phyloP scores from a whole-genome alignment of 2,888 invertebrate genomes.

The Candidula unifasciata region DNA sequence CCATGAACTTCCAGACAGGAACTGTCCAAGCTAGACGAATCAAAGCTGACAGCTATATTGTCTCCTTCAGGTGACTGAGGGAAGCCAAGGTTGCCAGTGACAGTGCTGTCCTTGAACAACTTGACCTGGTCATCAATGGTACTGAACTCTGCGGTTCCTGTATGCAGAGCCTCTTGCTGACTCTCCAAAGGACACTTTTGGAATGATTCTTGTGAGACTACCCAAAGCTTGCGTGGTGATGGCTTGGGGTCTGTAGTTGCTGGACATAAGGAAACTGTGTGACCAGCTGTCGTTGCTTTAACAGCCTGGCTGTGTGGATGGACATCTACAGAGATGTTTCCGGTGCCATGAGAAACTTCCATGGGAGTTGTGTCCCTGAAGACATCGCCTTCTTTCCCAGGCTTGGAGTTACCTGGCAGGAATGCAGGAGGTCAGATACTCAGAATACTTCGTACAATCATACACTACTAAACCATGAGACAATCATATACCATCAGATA shows the following conservation, averaged over 20 bases:
- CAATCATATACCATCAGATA: no score
- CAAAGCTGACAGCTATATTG: constrained; percentile 50
- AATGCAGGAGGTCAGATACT: not conserved
- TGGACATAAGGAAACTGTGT: not conserved
- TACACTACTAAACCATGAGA: no score
- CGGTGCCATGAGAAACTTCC: not conserved
- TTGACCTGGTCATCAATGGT: not conserved
- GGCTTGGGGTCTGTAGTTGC: constrained; percentile 36
- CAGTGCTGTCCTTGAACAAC: not conserved
- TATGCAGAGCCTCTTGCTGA: constrained; percentile 42
- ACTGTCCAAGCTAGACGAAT: constrained; percentile 27
- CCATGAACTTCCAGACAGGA: not conserved
- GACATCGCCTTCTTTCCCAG: constrained; percentile 1
- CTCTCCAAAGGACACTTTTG: not conserved
- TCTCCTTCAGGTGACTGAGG: constrained; percentile 17
- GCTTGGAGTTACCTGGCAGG: not conserved
- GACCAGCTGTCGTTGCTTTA: not conserved
- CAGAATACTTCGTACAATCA: no score
- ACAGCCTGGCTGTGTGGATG: not conserved
- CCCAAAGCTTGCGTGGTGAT: constrained; percentile 62
- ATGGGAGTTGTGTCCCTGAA: not conserved
- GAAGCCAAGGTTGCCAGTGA: not conserved
- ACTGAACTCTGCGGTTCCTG: constrained; percentile 27
- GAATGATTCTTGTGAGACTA: constrained; percentile 34
- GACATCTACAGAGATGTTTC: not conserved